Percentiles rank a stretch among this genome's conserved stretches.
These are phyloP conservation scores for Taurulus bubalis DNA, from an alignment of 2,113 vertebrate species.

Conservation along the genomic window DNA sequence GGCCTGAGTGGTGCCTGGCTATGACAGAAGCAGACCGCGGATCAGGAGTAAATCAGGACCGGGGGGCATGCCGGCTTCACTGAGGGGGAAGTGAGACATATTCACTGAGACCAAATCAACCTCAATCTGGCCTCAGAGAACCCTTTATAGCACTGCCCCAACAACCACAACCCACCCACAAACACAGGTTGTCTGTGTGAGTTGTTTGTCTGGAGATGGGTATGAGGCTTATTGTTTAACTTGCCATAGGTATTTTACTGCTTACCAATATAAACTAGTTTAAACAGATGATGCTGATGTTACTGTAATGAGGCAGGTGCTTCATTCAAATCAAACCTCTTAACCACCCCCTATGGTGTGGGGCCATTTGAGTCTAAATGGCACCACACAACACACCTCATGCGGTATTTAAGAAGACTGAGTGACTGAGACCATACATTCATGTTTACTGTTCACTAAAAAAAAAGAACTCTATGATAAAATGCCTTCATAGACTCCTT, in stretches of 20 bases:
- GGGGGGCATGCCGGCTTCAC: conserved; percentile 77
- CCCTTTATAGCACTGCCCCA: conserved; percentile 61
- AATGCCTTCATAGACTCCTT: not conserved
- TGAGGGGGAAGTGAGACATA: conserved; percentile 81
- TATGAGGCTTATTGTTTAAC: conserved; percentile 7
- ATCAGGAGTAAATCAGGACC: conserved; percentile 81
- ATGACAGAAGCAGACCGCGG: conserved; percentile 80
- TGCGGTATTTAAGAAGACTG: not conserved
- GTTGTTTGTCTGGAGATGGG: not conserved
- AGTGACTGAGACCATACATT: not conserved
- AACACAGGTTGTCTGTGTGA: conserved; percentile 47
- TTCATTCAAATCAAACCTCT: not conserved
- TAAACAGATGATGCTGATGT: not conserved
- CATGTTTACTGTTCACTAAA: not conserved
- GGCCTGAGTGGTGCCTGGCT: conserved; percentile 68
- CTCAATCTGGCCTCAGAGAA: conserved; percentile 73
- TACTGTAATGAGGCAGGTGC: conserved; percentile 8
- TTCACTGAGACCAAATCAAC: conserved; percentile 81
- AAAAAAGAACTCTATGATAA: not conserved
- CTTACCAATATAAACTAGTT: not conserved
- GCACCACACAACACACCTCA: not conserved
- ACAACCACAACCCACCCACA: conserved; percentile 50
- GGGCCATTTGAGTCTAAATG: not conserved
- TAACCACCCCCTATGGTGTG: not conserved
- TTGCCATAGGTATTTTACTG: not conserved